Conservation (phyloP, 2,113 vertebrate genomes). For the Eupsittula cactorum region DNA sequence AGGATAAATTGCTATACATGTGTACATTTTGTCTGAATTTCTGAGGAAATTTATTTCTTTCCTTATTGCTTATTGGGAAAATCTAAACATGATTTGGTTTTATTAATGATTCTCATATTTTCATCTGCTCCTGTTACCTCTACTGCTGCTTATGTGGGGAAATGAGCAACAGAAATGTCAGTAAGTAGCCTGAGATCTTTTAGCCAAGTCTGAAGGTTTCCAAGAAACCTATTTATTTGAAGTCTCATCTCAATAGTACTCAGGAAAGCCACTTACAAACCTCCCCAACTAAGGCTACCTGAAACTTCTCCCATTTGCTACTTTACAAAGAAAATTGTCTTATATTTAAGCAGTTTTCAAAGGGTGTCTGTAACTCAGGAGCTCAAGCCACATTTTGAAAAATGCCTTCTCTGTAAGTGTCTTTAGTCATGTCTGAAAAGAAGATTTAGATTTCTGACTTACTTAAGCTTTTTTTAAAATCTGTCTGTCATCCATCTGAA, state of each 20-base stretch:
- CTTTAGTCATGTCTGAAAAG: background rate
- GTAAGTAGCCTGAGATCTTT: background rate
- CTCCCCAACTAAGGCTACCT: background rate
- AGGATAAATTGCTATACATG: background rate
- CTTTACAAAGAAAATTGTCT: background rate
- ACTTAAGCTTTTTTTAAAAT: background rate
- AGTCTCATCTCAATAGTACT: background rate
- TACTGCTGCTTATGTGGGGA: background rate
- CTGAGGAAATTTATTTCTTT: background rate
- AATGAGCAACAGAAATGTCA: background rate
- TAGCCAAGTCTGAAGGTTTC: background rate
- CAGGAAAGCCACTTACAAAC: background rate
- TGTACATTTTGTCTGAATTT: background rate
- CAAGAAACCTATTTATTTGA: background rate
- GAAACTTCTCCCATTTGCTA: background rate
- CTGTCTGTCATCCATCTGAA: conserved; percentile 25
- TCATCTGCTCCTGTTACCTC: background rate
- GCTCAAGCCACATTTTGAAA: background rate
- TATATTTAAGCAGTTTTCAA: background rate
- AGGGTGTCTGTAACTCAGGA: background rate
- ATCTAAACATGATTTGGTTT: background rate
- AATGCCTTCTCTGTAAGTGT: background rate
- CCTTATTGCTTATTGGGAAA: background rate
- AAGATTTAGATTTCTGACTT: conserved; percentile 8
- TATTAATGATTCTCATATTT: background rate